Conservation (phyloP, 2,113 vertebrate species). For the Carassius auratus region DNA sequence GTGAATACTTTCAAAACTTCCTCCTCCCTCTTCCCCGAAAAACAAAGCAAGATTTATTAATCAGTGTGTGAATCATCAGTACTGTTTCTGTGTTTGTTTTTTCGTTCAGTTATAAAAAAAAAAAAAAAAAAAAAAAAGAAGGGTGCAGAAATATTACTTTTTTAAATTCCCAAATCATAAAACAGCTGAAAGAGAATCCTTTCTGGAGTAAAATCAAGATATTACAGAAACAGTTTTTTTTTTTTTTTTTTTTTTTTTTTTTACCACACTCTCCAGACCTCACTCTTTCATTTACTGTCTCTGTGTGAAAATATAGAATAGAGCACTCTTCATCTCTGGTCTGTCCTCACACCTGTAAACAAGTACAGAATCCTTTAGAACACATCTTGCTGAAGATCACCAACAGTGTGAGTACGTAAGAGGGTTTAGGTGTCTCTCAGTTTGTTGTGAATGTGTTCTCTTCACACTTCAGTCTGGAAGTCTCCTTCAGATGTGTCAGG, state of each 20-base stretch:
- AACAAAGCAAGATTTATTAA: constrained; percentile 35
- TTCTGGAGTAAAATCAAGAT: constrained; percentile 79
- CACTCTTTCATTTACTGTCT: constrained; percentile 76
- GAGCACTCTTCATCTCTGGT: constrained; percentile 69
- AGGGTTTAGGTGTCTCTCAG: constrained; percentile 40
- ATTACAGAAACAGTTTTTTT: constrained; percentile 74
- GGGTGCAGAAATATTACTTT: constrained; percentile 63
- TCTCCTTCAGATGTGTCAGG: constrained; percentile 87
- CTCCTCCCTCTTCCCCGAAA: constrained; percentile 42
- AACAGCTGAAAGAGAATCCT: constrained; percentile 76
- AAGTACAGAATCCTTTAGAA: constrained; percentile 70
- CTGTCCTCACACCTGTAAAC: constrained; percentile 74
- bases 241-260: too few species aligned
- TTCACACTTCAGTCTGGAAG: constrained; percentile 99
- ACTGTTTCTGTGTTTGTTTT: constrained; percentile 48
- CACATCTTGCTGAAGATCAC: constrained; percentile 63
- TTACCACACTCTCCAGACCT: constrained; percentile 64
- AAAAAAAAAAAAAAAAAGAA: constrained; percentile 75
- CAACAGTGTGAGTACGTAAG: constrained; percentile 46
- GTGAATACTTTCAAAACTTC: constrained; percentile 57
- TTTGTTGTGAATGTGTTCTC: constrained; percentile 51
- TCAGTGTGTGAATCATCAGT: constrained; percentile 59
- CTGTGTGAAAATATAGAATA: constrained; percentile 89
- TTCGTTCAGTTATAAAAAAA: constrained; percentile 75
- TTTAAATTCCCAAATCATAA: constrained; percentile 67